Conservation (phyloP, 2,888 invertebrate species). For the Andrena marginata region DNA sequence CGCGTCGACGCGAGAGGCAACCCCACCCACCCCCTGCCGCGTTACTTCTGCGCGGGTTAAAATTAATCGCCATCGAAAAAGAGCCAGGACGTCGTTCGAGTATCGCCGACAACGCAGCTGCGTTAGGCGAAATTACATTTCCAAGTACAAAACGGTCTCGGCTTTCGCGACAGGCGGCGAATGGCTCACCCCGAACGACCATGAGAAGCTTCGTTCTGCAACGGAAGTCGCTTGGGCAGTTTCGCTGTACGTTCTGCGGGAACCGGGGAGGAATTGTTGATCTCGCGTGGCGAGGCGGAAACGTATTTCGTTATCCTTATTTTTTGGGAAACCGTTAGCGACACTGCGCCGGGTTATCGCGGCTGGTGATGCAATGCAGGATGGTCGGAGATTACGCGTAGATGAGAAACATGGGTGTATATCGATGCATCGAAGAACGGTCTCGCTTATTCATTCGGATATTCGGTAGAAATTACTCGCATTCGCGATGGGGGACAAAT, state of each 20-base stretch:
- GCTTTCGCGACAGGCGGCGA: background rate
- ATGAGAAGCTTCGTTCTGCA: background rate
- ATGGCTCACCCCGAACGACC: background rate
- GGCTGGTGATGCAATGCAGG: too few species aligned
- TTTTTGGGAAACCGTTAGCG: too few species aligned
- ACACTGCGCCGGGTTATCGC: too few species aligned
- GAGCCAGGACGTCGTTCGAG: background rate
- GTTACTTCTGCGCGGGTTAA: background rate
- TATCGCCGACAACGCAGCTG: background rate
- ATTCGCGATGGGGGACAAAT: too few species aligned
- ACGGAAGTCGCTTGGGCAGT: background rate
- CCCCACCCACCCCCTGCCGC: background rate
- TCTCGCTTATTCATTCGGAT: too few species aligned
- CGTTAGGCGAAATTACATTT: conserved; percentile 47
- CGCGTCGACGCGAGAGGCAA: conserved; percentile 6
- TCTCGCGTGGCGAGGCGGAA: too few species aligned
- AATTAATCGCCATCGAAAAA: conserved; percentile 45
- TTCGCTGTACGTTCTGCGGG: background rate
- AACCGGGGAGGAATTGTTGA: too few species aligned
- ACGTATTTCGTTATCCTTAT: too few species aligned
- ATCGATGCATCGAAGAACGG: too few species aligned
- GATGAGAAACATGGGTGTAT: too few species aligned
- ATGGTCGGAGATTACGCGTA: too few species aligned
- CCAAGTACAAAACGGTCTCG: conserved; percentile 34
- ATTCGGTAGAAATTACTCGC: too few species aligned